Evolutionary conservation across 2,113 vertebrate species (phyloP).

Genomic region (Kobus ellipsiprymnus): DNA sequence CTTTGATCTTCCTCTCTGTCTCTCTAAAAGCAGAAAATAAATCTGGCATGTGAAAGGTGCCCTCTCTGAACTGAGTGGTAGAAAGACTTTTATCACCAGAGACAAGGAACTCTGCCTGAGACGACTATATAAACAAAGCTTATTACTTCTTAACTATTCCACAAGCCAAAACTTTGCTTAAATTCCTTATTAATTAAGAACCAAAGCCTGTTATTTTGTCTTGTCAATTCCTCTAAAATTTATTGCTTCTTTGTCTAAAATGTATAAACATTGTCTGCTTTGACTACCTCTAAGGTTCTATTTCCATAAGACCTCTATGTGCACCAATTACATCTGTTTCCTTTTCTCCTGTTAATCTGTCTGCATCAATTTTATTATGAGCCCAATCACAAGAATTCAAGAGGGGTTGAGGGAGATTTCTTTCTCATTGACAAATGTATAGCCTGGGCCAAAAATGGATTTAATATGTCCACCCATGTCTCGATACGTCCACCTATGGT

Average conservation of each 20-base stretch:
- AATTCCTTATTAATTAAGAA: not conserved
- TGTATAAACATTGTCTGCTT: not conserved
- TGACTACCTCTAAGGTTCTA: not conserved
- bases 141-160: not conserved
- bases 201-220: not conserved
- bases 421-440: not conserved
- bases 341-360: not conserved
- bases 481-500: not conserved
- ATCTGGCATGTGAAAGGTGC: not conserved
- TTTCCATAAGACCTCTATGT: not conserved
- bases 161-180: not conserved
- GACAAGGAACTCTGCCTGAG: not conserved
- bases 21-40: not conserved
- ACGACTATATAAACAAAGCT: not conserved
- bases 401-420: not conserved
- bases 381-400: not conserved
- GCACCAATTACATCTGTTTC: not conserved
- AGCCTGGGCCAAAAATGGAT: not conserved
- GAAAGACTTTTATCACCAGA: not conserved
- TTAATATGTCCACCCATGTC: not conserved
- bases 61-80: not conserved
- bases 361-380: not conserved
- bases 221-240: not conserved
- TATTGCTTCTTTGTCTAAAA: not conserved
- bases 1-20: not conserved